Conservation (phyloP, 2,888 invertebrate species). For the Drepana falcataria region DNA sequence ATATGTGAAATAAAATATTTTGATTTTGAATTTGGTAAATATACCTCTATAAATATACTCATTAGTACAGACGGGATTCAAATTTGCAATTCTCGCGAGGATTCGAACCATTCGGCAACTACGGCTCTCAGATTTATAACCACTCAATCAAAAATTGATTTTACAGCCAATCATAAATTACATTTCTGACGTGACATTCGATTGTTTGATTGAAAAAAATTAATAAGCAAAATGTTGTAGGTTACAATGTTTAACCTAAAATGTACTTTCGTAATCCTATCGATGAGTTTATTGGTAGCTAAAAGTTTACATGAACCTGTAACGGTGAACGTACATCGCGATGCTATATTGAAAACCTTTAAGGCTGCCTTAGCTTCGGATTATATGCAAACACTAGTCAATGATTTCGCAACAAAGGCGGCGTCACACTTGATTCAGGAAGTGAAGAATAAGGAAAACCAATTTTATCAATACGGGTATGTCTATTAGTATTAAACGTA, state of each 20-base stretch:
- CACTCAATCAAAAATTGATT: not conserved
- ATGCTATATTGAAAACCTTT: slow-evolving; percentile 34
- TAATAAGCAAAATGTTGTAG: not conserved
- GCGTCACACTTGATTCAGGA: slow-evolving; percentile 33
- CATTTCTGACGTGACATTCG: not conserved
- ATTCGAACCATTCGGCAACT: too few species aligned
- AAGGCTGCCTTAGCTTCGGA: slow-evolving; percentile 31
- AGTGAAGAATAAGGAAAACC: slow-evolving; percentile 24
- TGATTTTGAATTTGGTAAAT: too few species aligned
- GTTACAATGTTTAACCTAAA: not conserved
- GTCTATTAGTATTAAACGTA: not conserved
- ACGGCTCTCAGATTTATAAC: not conserved
- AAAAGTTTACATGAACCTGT: slow-evolving; percentile 14
- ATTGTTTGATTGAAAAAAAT: not conserved
- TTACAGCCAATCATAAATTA: not conserved
- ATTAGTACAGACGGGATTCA: too few species aligned
- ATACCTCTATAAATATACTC: too few species aligned
- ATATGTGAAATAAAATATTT: too few species aligned
- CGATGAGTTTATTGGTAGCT: not conserved
- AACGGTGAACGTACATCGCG: slow-evolving; percentile 27
- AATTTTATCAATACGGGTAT: not conserved
- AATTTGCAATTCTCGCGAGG: too few species aligned
- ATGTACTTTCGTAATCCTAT: not conserved
- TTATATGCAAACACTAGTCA: slow-evolving; percentile 32
- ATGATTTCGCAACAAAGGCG: slow-evolving; percentile 35